Percentiles rank a stretch among this genome's conserved stretches.
Evolutionary conservation across 37 sponge, comb jelly and placozoan genomes (phyloP).

Genomic region (Cliona cf. orientalis): DNA sequence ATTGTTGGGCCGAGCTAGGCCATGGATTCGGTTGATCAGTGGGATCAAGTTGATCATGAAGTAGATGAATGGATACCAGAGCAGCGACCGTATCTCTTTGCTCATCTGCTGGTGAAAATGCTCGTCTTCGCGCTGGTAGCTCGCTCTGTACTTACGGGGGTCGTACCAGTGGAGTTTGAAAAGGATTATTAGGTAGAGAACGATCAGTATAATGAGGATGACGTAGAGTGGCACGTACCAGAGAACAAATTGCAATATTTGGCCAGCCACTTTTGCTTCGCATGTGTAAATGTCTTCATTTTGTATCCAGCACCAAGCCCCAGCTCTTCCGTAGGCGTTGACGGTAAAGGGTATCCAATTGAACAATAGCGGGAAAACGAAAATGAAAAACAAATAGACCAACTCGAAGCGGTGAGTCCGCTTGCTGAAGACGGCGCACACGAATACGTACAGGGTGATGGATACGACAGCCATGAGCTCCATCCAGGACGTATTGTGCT

Average conservation of each 20-base stretch:
- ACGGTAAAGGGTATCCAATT: slow-evolving; percentile 67
- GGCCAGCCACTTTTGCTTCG: background rate
- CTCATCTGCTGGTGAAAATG: background rate
- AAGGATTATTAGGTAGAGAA: slow-evolving; percentile 19
- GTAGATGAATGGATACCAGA: slow-evolving; percentile 49
- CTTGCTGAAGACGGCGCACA: slow-evolving; percentile 18
- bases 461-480: slow-evolving; percentile 29
- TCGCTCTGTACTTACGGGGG: background rate
- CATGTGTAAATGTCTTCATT: slow-evolving; percentile 7
- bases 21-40: slow-evolving; percentile 50
- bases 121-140: background rate
- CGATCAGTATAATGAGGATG: slow-evolving; percentile 18
- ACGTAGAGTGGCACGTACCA: slow-evolving; percentile 63
- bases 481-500: background rate
- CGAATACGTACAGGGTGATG: slow-evolving; percentile 32
- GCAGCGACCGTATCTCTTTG: slow-evolving; percentile 13
- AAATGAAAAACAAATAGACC: slow-evolving; percentile 27
- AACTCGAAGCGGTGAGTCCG: background rate
- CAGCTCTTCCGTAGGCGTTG: slow-evolving; percentile 60
- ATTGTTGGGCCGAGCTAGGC: background rate
- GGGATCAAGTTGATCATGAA: slow-evolving; percentile 50
- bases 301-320: slow-evolving; percentile 84
- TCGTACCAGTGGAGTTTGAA: background rate
- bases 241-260: slow-evolving; percentile 26
- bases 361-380: slow-evolving; percentile 37